Evolutionary conservation across 2,797 vertebrate species (phyloP).

Genomic region (Chelon labrosus): DNA sequence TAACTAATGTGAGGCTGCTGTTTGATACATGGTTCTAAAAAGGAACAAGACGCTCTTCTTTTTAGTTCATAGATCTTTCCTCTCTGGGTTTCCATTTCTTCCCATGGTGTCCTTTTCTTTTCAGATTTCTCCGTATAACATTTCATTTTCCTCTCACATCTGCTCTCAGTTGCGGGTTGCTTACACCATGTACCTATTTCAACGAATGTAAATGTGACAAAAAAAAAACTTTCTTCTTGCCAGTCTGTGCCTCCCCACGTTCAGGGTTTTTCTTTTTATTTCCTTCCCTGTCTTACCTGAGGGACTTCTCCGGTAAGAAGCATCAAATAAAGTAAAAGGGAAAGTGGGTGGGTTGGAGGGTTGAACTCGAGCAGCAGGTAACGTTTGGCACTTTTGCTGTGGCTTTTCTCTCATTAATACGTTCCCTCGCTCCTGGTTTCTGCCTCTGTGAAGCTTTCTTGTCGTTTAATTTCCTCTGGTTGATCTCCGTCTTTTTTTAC

Average conservation of each 20-base stretch:
- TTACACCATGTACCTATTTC: slow-evolving; percentile 16
- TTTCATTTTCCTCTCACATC: slow-evolving; percentile 1
- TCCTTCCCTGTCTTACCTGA: slow-evolving; percentile 1
- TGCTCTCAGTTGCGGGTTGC: slow-evolving; percentile 15
- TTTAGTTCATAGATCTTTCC: slow-evolving; percentile 52
- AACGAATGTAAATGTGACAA: slow-evolving; percentile 25
- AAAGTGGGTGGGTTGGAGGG: slow-evolving; percentile 32
- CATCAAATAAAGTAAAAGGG: slow-evolving; percentile 10
- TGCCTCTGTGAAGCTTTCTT: slow-evolving; percentile 4
- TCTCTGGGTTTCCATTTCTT: slow-evolving; percentile 42
- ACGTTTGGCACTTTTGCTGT: slow-evolving; percentile 33
- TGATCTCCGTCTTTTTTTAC: slow-evolving; percentile 26
- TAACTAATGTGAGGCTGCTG: not conserved
- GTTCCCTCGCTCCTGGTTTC: not conserved
- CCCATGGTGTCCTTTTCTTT: slow-evolving; percentile 23
- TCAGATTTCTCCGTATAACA: slow-evolving; percentile 15
- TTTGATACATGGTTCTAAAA: not conserved
- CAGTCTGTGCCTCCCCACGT: not conserved
- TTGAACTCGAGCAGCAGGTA: slow-evolving; percentile 56
- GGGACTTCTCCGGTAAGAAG: slow-evolving; percentile 18
- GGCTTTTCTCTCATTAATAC: slow-evolving; percentile 2
- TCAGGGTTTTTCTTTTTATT: slow-evolving; percentile 8
- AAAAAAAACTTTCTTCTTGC: slow-evolving; percentile 1
- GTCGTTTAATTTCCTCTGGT: slow-evolving; percentile 46
- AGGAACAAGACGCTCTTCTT: slow-evolving; percentile 4